These are phyloP conservation scores for Drosophila tripunctata DNA, from an alignment of 2,888 invertebrate genomes.

Conservation along the genomic window DNA sequence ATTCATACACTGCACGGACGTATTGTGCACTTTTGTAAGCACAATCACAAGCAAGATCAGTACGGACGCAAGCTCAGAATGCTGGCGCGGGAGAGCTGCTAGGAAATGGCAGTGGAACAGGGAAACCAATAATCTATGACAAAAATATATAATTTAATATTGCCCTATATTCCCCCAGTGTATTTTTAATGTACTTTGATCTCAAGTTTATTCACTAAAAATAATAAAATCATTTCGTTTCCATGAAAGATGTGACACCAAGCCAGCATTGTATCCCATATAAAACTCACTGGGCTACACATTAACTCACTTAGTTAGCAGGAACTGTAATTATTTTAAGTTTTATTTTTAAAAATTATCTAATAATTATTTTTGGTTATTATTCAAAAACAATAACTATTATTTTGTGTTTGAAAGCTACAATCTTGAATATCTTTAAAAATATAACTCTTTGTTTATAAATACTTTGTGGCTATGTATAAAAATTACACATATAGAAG, in stretches of 20 bases:
- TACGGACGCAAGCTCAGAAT: slow-evolving; percentile 29
- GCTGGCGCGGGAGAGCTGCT: background rate
- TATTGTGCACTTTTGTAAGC: slow-evolving; percentile 76
- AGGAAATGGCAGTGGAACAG: too few species aligned
- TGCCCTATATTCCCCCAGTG: background rate
- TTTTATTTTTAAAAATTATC: background rate
- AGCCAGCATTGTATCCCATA: background rate
- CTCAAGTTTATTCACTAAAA: background rate
- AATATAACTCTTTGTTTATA: too few species aligned
- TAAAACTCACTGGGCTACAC: background rate
- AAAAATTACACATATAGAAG: too few species aligned
- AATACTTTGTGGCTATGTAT: too few species aligned
- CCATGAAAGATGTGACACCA: background rate
- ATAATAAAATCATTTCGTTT: slow-evolving; percentile 6
- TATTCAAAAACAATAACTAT: too few species aligned
- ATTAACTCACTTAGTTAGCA: too few species aligned
- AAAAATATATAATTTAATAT: too few species aligned
- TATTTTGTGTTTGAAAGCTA: too few species aligned
- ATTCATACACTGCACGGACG: slow-evolving; percentile 78
- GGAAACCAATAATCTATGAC: too few species aligned
- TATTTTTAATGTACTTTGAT: slow-evolving; percentile 18
- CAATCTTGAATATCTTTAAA: too few species aligned
- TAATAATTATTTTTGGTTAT: background rate
- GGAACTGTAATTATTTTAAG: background rate
- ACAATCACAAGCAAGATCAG: slow-evolving; percentile 74